Percentiles rank a stretch among this genome's conserved stretches.
phyloP scores from a whole-genome alignment of 2,113 vertebrate species.

The Corydoras maculifer region DNA sequence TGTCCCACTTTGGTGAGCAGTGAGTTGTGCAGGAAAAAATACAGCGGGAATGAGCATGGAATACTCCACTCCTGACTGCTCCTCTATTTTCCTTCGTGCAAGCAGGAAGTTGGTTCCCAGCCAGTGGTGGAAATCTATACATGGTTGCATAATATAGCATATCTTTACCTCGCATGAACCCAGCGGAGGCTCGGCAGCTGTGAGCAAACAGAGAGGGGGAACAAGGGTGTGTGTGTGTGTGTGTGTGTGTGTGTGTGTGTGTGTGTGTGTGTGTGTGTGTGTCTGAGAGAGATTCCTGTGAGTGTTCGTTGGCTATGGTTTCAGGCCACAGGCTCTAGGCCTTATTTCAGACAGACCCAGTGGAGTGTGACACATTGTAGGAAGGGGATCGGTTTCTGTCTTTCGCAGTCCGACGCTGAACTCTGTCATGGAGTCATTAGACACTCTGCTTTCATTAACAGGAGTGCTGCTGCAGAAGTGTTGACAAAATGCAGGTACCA shows the following conservation, averaged over 20 bases:
- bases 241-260: slow-evolving; percentile 49
- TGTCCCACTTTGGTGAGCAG: neutral
- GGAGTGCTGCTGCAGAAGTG: no score
- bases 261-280: slow-evolving; percentile 20
- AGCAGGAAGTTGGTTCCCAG: slow-evolving; percentile 67
- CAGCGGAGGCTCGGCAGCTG: slow-evolving; percentile 66
- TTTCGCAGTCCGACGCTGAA: slow-evolving; percentile 33
- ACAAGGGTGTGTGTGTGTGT: slow-evolving; percentile 50
- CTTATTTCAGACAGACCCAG: slow-evolving; percentile 42
- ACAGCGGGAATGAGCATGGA: slow-evolving; percentile 10
- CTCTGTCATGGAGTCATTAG: slow-evolving; percentile 5
- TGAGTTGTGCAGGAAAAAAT: neutral
- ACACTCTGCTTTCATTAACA: neutral
- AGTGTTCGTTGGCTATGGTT: slow-evolving; percentile 43
- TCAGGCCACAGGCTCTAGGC: slow-evolving; percentile 47
- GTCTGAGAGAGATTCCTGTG: slow-evolving; percentile 18
- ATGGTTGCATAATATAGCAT: slow-evolving; percentile 71
- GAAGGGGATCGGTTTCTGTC: slow-evolving; percentile 36
- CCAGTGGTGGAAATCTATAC: slow-evolving; percentile 72
- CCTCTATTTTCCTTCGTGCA: slow-evolving; percentile 33
- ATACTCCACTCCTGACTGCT: neutral
- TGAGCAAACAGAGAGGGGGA: slow-evolving; percentile 52
- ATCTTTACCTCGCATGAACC: slow-evolving; percentile 75
- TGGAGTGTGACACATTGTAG: slow-evolving; percentile 32
- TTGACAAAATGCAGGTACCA: no score